A percentile compares a stretch with the other conserved stretches of the same genome.
These are phyloP conservation scores for Zapornia atra DNA, from an alignment of 2,113 vertebrate genomes.

Conservation along the genomic window DNA sequence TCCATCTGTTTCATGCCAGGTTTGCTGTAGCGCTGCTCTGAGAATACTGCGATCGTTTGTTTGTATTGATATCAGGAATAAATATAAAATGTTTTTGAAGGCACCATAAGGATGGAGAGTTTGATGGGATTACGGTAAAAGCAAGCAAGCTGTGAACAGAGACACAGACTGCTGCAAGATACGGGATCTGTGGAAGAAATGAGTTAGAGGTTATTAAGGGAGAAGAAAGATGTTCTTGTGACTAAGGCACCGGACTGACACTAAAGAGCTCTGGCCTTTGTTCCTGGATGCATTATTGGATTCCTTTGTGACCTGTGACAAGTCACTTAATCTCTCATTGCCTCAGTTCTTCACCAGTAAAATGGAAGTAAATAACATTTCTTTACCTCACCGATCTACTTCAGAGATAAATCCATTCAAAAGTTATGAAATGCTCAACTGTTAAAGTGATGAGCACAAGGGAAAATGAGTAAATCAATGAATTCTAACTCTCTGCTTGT, in stretches of 20 bases:
- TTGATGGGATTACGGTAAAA: constrained; percentile 1
- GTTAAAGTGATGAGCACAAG: constrained; percentile 6
- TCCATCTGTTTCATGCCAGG: constrained; percentile 53
- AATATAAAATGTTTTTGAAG: constrained; percentile 31
- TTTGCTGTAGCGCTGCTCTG: constrained; percentile 13
- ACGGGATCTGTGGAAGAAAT: background rate
- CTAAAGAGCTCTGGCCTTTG: constrained; percentile 35
- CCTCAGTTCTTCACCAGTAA: constrained; percentile 17
- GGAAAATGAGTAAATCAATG: constrained; percentile 54
- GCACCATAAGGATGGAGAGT: constrained; percentile 2
- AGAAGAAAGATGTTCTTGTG: constrained; percentile 43
- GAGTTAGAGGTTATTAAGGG: constrained; percentile 26
- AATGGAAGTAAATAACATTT: constrained; percentile 58
- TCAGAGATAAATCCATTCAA: constrained; percentile 34
- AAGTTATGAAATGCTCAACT: constrained; percentile 51
- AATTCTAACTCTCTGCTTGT: background rate
- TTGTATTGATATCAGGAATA: constrained; percentile 47
- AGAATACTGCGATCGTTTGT: constrained; percentile 14
- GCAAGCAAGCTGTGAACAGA: constrained; percentile 1
- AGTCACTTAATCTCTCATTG: constrained; percentile 59
- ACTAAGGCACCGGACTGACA: background rate
- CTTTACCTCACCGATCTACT: constrained; percentile 10
- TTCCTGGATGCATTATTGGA: constrained; percentile 36
- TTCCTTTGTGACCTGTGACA: constrained; percentile 39
- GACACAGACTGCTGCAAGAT: constrained; percentile 2